phyloP scores from a whole-genome alignment of 2,113 vertebrate species.

The Forbesichthys papilliferus region DNA sequence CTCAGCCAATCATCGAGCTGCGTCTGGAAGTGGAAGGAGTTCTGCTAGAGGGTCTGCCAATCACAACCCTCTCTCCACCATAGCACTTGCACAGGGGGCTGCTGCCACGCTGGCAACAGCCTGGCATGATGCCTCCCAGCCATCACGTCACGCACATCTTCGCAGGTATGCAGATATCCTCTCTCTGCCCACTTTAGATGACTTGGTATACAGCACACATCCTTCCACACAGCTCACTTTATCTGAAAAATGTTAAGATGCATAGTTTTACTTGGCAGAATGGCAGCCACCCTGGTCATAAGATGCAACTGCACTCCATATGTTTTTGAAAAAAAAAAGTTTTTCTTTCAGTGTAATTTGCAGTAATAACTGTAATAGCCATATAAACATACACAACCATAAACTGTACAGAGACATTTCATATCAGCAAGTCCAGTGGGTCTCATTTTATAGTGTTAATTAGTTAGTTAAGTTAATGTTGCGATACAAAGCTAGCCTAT shows the following conservation, averaged over 20 bases:
- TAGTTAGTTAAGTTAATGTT: too few relatives aligned
- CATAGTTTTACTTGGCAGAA: too few relatives aligned
- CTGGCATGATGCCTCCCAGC: conserved; percentile 84
- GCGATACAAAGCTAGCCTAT: too few relatives aligned
- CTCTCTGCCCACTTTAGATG: background rate
- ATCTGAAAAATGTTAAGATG: too few relatives aligned
- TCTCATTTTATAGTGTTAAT: background rate
- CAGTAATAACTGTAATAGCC: background rate
- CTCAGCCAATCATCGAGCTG: conserved; percentile 68
- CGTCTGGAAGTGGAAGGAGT: conserved; percentile 49
- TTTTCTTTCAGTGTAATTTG: background rate
- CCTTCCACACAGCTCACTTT: too few relatives aligned
- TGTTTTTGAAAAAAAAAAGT: background rate
- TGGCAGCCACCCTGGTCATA: background rate
- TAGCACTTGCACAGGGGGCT: conserved; percentile 88
- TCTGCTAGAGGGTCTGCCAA: conserved; percentile 38
- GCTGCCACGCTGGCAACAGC: conserved; percentile 85
- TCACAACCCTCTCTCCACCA: conserved; percentile 84
- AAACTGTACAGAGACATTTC: background rate
- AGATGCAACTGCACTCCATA: too few relatives aligned
- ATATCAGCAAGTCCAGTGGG: background rate
- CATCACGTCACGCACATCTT: conserved; percentile 74
- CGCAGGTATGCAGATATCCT: conserved; percentile 76
- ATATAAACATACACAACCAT: too few relatives aligned
- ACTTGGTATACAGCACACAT: background rate